These are phyloP conservation scores for Thomomys bottae DNA, from an alignment of 2,113 vertebrate species.

Conservation along the genomic window DNA sequence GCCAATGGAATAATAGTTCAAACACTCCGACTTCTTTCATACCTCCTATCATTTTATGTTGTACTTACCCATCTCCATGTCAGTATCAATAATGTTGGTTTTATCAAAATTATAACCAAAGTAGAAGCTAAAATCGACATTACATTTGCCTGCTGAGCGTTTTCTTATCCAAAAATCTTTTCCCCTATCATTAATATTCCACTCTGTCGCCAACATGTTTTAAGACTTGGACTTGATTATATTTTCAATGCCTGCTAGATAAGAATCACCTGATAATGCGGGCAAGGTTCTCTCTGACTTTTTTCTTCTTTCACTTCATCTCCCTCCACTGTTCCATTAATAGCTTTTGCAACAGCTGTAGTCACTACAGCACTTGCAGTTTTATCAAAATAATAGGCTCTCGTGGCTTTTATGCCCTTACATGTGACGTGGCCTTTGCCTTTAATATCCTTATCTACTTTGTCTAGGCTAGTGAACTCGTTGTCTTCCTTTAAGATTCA, in stretches of 20 bases:
- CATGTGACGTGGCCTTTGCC: conserved; percentile 16
- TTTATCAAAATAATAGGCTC: conserved; percentile 47
- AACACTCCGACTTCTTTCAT: conserved; percentile 11
- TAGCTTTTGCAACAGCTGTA: neutral
- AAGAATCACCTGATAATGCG: neutral
- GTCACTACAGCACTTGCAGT: neutral
- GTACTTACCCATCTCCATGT: neutral
- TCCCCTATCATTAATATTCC: neutral
- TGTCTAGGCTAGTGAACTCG: conserved; percentile 36
- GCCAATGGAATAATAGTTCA: neutral
- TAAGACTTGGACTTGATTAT: conserved; percentile 15
- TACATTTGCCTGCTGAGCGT: neutral
- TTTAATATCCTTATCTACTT: conserved; percentile 29
- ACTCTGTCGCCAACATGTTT: neutral
- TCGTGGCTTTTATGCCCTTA: conserved; percentile 36
- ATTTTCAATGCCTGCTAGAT: conserved; percentile 5
- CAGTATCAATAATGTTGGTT: neutral
- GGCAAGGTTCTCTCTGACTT: neutral
- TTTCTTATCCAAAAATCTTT: neutral
- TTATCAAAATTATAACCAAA: neutral
- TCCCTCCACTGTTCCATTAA: conserved; percentile 45
- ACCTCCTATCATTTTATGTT: conserved; percentile 38
- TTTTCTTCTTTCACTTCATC: conserved; percentile 17
- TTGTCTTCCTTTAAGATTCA: conserved; percentile 57
- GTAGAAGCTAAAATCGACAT: conserved; percentile 8